These are phyloP conservation scores for Anguilla anguilla DNA, from an alignment of 2,797 vertebrate genomes.

Conservation along the genomic window DNA sequence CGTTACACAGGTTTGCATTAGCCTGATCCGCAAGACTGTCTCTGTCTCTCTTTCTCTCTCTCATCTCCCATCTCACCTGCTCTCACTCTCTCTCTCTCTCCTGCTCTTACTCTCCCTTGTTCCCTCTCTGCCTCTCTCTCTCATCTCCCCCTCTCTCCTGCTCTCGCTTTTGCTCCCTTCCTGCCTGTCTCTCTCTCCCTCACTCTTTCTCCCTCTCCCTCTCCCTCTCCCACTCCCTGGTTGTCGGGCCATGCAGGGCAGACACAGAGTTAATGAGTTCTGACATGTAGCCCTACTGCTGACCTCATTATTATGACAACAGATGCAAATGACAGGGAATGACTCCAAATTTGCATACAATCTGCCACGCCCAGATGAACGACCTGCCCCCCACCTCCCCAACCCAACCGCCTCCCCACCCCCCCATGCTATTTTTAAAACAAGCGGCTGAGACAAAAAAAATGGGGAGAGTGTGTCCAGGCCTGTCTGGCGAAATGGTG, in stretches of 20 bases:
- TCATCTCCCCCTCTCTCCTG: neutral
- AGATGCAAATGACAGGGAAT: constrained; percentile 42
- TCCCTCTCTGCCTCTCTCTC: neutral
- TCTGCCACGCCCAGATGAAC: neutral
- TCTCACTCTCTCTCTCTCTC: too few relatives aligned
- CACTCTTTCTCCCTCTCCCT: constrained; percentile 21
- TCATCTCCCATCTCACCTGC: too few relatives aligned
- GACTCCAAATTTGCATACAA: constrained; percentile 28
- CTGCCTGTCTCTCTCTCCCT: neutral
- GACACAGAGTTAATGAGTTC: neutral
- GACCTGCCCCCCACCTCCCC: too few relatives aligned
- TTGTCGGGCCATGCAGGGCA: neutral
- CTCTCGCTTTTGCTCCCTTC: too few relatives aligned
- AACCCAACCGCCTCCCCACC: neutral
- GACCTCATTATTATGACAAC: constrained; percentile 36
- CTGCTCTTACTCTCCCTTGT: neutral
- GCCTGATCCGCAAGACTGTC: too few relatives aligned
- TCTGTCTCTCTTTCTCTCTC: too few relatives aligned
- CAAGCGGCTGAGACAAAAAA: neutral
- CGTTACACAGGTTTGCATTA: too few relatives aligned
- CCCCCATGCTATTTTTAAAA: neutral
- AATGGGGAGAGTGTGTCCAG: neutral
- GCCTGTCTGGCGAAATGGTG: neutral
- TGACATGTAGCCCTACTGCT: neutral
- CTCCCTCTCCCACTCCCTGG: constrained; percentile 25